phyloP scores from a whole-genome alignment of 1,140 invertebrate genomes.

The Bombus consobrinus region DNA sequence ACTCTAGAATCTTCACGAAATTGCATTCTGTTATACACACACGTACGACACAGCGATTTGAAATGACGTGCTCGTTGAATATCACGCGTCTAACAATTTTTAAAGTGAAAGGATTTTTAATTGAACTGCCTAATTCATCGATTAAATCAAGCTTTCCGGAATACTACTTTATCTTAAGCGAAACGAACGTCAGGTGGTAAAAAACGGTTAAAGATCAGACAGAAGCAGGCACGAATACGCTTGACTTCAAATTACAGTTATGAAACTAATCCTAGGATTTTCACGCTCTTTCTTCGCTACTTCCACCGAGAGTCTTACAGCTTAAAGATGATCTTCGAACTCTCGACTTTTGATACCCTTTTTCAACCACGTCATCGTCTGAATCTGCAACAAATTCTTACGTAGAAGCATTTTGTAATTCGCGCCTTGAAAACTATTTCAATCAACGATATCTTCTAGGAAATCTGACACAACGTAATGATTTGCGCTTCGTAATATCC shows the following conservation, averaged over 20 bases:
- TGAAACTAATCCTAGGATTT: slow-evolving; percentile 28
- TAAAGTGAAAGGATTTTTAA: not conserved
- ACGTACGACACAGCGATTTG: too few relatives aligned
- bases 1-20: too few relatives aligned
- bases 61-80: too few relatives aligned
- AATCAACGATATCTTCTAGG: not conserved
- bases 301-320: too few relatives aligned
- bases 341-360: not conserved
- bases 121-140: not conserved
- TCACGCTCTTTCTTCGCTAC: not conserved
- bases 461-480: not conserved
- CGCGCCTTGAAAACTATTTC: not conserved
- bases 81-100: too few relatives aligned
- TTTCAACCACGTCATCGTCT: not conserved
- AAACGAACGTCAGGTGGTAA: not conserved
- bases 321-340: not conserved
- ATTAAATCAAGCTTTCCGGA: not conserved
- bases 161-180: not conserved
- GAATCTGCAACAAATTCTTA: not conserved
- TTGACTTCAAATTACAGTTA: slow-evolving; percentile 20
- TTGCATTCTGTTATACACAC: too few relatives aligned
- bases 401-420: not conserved
- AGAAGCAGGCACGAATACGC: not conserved
- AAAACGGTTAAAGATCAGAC: not conserved
- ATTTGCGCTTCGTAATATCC: too few relatives aligned